Evolutionary conservation across 2,113 vertebrate species (phyloP).

Genomic region (Calypte anna): DNA sequence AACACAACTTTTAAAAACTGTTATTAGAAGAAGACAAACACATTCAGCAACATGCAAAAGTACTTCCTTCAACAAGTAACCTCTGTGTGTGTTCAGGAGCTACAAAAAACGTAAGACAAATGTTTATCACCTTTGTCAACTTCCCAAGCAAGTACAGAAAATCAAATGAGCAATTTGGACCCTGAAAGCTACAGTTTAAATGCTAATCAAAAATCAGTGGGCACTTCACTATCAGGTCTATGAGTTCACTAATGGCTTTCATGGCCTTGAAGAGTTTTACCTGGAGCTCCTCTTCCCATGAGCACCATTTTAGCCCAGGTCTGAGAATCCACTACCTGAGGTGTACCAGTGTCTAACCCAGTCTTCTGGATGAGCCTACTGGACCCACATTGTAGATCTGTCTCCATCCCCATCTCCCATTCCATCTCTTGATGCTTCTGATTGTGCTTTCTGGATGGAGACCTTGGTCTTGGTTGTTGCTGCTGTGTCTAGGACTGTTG

Average conservation of each 20-base stretch:
- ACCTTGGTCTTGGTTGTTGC: not conserved
- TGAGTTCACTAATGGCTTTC: rapidly evolving
- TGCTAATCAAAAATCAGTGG: not conserved
- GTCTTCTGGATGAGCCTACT: not conserved
- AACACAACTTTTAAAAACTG: not conserved
- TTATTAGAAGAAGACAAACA: not conserved
- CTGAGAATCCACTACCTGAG: not conserved
- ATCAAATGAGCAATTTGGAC: not conserved
- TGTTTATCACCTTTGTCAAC: not conserved
- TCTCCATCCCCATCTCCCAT: not conserved
- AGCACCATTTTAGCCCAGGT: not conserved
- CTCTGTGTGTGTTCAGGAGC: not conserved
- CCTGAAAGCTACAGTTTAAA: not conserved
- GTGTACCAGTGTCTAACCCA: not conserved
- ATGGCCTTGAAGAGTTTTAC: not conserved
- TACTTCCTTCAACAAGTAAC: not conserved
- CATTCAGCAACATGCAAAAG: not conserved
- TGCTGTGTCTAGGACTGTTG: not conserved
- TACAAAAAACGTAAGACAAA: not conserved
- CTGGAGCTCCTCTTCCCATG: not conserved
- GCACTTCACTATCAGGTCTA: not conserved
- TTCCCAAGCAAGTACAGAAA: not conserved
- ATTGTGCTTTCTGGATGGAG: not conserved
- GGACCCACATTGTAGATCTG: not conserved
- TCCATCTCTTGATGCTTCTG: not conserved